Evolutionary conservation across 1,140 invertebrate species (phyloP).

Genomic region (Lepidurus apus): DNA sequence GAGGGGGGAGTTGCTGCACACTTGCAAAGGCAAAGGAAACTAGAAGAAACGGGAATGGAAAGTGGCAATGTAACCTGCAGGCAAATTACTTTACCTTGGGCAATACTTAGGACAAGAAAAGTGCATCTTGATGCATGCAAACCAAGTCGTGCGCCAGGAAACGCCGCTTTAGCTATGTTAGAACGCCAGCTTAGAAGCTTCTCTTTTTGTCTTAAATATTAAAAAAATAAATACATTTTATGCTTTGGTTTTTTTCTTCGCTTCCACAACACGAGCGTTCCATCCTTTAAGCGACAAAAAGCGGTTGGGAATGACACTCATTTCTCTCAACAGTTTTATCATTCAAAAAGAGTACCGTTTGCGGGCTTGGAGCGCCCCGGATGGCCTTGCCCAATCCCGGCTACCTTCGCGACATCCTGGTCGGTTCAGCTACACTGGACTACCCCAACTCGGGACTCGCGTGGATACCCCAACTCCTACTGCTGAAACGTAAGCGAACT

Average conservation of each 20-base stretch:
- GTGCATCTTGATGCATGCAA: slow-evolving; percentile 11
- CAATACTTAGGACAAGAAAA: background rate
- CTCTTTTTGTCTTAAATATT: background rate
- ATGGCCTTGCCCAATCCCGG: background rate
- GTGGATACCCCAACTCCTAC: background rate
- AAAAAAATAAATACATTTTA: background rate
- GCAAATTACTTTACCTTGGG: background rate
- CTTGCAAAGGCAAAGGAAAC: background rate
- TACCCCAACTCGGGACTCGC: background rate
- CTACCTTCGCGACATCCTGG: slow-evolving; percentile 20
- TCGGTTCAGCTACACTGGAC: background rate
- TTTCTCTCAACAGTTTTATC: background rate
- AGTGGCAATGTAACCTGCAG: background rate
- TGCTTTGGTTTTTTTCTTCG: background rate
- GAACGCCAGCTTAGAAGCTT: background rate
- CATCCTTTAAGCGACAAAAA: background rate
- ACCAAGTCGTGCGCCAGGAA: background rate
- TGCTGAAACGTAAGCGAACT: background rate
- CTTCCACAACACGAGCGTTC: background rate
- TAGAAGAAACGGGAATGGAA: slow-evolving; percentile 7
- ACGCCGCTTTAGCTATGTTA: background rate
- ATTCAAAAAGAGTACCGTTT: slow-evolving; percentile 9
- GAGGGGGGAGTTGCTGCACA: no score
- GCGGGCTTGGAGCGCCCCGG: background rate
- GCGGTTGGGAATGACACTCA: background rate